phyloP scores from a whole-genome alignment of 2,797 vertebrate genomes.

The Phylloscopus collybita region DNA sequence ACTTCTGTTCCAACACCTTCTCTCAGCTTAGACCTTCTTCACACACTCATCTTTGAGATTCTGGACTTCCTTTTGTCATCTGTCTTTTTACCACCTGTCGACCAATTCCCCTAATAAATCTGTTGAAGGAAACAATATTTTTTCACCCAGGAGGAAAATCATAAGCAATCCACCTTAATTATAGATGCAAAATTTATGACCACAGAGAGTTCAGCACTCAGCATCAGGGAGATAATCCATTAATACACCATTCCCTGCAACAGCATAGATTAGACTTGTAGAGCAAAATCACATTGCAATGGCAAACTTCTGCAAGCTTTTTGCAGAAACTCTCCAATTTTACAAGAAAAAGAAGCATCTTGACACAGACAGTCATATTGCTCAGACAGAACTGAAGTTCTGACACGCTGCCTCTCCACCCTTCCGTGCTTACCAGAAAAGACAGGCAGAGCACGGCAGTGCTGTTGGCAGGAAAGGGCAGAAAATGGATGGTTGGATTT shows the following conservation, averaged over 20 bases:
- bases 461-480: neutral
- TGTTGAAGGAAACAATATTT: neutral
- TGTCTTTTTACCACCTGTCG: neutral
- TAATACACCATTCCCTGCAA: slow-evolving; percentile 3
- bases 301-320: neutral
- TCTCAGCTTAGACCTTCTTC: neutral
- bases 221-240: slow-evolving; percentile 22
- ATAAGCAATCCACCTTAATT: slow-evolving; percentile 24
- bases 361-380: neutral
- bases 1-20: neutral
- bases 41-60: neutral
- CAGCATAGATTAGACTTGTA: neutral
- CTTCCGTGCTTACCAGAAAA: neutral
- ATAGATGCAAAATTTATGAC: slow-evolving; percentile 25
- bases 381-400: neutral
- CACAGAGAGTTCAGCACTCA: neutral
- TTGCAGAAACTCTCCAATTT: neutral
- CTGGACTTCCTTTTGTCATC: slow-evolving; percentile 1
- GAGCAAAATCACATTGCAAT: neutral
- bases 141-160: slow-evolving; percentile 17
- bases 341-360: neutral
- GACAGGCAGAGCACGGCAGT: neutral
- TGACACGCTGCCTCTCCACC: neutral
- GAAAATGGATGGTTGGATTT: neutral
- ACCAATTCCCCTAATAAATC: slow-evolving; percentile 21